Percentiles rank a stretch among this genome's conserved stretches.
Evolutionary conservation across 2,797 vertebrate species (phyloP).

Genomic region (Anas capensis): DNA sequence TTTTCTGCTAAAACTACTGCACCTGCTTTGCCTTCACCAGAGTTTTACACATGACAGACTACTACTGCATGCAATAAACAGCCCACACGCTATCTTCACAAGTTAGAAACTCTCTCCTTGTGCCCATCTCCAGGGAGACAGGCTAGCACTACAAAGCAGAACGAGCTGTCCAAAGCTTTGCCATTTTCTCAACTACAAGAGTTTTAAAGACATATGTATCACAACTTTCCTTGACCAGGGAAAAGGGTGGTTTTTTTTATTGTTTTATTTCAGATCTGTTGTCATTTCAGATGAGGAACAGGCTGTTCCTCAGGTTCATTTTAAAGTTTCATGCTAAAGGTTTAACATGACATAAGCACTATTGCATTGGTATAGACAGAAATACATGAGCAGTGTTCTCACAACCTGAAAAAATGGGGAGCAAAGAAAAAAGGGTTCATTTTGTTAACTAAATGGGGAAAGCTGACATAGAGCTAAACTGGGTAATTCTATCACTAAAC

Average conservation of each 20-base stretch:
- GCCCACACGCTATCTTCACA: background rate
- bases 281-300: background rate
- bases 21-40: background rate
- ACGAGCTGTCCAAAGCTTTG: background rate
- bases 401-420: background rate
- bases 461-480: background rate
- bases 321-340: background rate
- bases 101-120: background rate
- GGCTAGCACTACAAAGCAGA: background rate
- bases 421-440: background rate
- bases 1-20: background rate
- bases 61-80: background rate
- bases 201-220: background rate
- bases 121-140: background rate
- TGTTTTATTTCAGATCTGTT: background rate
- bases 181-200: background rate
- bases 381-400: background rate
- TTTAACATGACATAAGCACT: background rate
- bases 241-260: background rate
- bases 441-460: background rate
- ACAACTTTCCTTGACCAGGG: background rate
- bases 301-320: background rate
- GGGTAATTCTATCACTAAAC: background rate
- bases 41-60: background rate
- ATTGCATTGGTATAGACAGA: background rate